These are phyloP conservation scores for Urocolius indicus DNA, from an alignment of 2,113 vertebrate genomes.

Conservation along the genomic window DNA sequence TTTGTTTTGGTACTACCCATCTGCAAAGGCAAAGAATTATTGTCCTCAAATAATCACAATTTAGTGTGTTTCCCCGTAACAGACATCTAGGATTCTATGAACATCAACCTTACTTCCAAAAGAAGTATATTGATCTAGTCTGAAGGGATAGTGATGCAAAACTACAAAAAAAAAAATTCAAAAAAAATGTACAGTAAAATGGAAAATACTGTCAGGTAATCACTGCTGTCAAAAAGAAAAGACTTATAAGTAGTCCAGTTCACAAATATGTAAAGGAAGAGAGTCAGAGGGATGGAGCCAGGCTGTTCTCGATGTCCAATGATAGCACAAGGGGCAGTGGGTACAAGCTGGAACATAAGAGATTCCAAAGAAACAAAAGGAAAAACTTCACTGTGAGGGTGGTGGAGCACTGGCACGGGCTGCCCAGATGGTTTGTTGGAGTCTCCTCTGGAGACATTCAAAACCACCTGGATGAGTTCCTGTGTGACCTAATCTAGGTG, in stretches of 20 bases:
- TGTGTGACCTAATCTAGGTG: no score
- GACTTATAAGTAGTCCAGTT: neutral
- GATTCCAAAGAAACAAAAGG: neutral
- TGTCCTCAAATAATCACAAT: neutral
- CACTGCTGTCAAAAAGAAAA: neutral
- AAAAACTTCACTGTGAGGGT: no score
- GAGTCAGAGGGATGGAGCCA: no score
- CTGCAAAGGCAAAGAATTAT: neutral
- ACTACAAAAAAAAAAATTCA: neutral
- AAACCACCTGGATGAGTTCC: no score
- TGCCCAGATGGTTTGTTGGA: no score
- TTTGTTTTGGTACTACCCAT: neutral
- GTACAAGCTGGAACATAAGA: neutral
- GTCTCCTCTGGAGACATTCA: no score
- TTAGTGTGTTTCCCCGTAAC: neutral
- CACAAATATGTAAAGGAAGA: no score
- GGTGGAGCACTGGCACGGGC: no score
- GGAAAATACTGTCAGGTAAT: neutral
- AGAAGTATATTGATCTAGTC: neutral
- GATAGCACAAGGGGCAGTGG: neutral
- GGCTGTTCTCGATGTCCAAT: no score
- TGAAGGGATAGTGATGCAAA: neutral
- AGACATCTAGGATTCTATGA: neutral
- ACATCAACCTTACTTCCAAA: neutral
- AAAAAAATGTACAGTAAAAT: neutral